phyloP scores from a whole-genome alignment of 1,140 invertebrate species.

The Maniola jurtina region DNA sequence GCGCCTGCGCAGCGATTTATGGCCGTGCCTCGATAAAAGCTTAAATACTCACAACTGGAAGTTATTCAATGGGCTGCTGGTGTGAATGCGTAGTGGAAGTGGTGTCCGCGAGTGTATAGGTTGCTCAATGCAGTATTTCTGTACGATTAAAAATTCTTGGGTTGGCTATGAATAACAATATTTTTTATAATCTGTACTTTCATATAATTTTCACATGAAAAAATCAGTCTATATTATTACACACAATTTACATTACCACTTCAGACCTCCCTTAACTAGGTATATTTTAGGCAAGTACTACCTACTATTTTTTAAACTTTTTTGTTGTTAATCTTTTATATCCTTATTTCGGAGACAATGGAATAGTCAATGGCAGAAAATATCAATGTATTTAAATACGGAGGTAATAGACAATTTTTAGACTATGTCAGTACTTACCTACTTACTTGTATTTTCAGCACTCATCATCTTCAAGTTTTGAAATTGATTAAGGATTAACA shows the following conservation, averaged over 20 bases:
- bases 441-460: background rate
- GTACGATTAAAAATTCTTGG: background rate
- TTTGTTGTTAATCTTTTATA: no score
- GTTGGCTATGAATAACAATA: background rate
- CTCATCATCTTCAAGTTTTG: no score
- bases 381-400: background rate
- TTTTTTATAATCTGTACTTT: no score
- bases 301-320: no score
- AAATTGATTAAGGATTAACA: no score
- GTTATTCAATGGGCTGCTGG: constrained; percentile 59
- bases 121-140: background rate
- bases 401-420: no score
- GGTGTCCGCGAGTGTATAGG: background rate
- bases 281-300: no score
- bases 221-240: background rate
- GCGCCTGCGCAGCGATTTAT: constrained; percentile 75
- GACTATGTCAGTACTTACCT: no score
- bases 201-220: background rate
- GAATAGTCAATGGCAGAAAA: background rate
- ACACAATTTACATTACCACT: no score
- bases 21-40: constrained; percentile 73
- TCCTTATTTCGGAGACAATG: no score
- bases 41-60: constrained; percentile 72
- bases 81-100: constrained; percentile 43
- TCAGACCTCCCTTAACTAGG: no score